Conservation (phyloP, 2,113 vertebrate species). For the Oenanthe oenanthe region DNA sequence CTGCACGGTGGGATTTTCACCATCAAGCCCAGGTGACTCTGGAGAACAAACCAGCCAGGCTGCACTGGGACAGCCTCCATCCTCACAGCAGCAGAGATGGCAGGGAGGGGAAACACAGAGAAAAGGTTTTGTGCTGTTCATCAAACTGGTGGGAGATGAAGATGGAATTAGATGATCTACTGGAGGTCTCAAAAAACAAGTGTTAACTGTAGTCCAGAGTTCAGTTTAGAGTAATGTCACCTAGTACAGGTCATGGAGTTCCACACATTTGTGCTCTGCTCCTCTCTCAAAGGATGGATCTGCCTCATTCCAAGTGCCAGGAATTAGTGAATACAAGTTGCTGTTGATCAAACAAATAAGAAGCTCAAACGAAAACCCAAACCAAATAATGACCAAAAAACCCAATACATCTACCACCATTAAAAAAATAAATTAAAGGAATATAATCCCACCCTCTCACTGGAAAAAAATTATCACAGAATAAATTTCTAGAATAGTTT, state of each 20-base stretch:
- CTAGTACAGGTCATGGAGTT: not conserved
- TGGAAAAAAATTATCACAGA: not conserved
- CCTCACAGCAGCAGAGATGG: not conserved
- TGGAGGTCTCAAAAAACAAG: not conserved
- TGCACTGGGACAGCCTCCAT: not conserved
- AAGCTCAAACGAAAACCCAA: not conserved
- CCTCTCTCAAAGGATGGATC: not conserved
- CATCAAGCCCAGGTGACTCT: not conserved
- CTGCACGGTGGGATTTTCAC: not conserved
- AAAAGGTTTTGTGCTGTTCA: not conserved
- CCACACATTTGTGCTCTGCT: not conserved
- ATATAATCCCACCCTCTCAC: not conserved
- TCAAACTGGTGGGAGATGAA: not conserved
- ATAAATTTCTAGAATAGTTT: not conserved
- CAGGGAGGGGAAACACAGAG: not conserved
- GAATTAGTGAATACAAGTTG: not conserved
- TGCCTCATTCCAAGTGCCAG: not conserved
- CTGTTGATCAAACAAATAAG: not conserved
- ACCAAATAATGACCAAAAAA: fast-evolving
- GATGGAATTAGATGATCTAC: not conserved
- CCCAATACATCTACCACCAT: not conserved
- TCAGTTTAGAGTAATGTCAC: not conserved
- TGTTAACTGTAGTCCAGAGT: not conserved
- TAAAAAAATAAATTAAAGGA: not conserved
- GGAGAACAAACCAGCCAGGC: not conserved